phyloP scores from a whole-genome alignment of 1,140 invertebrate genomes.

The Zaprionus camerounensis region DNA sequence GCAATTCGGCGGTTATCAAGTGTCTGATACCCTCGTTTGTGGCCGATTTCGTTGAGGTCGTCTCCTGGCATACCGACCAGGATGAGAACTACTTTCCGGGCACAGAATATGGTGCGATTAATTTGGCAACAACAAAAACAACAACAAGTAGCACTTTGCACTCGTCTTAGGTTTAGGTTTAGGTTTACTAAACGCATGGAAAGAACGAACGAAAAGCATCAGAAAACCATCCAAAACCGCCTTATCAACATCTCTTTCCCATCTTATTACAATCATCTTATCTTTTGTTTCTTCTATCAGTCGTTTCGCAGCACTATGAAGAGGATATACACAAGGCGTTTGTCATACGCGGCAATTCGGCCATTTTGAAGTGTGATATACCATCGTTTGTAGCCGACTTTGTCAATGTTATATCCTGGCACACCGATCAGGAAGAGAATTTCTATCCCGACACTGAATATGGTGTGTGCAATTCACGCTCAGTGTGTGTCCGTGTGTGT shows the following conservation, averaged over 20 bases:
- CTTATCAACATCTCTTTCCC: constrained; percentile 27
- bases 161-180: constrained; percentile 37
- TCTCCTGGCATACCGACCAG: constrained; percentile 94
- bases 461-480: constrained; percentile 85
- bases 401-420: constrained; percentile 94
- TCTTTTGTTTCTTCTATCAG: constrained; percentile 85
- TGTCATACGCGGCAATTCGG: constrained; percentile 95
- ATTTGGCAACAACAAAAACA: constrained; percentile 5
- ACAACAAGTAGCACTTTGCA: constrained; percentile 17
- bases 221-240: constrained; percentile 10
- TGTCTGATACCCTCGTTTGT: constrained; percentile 97
- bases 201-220: constrained; percentile 8
- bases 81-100: constrained; percentile 87
- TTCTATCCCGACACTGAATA: constrained; percentile 87
- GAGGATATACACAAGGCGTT: constrained; percentile 96
- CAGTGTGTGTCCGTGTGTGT: constrained; percentile 12
- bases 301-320: constrained; percentile 94
- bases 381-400: constrained; percentile 97
- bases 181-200: constrained; percentile 66
- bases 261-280: constrained; percentile 35
- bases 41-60: constrained; percentile 94
- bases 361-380: constrained; percentile 95
- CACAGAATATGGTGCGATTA: constrained; percentile 81
- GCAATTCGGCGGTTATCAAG: constrained; percentile 96
- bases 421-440: constrained; percentile 90